Evolutionary conservation across 2,888 invertebrate species (phyloP).

Genomic region (Apocheima hispidaria): DNA sequence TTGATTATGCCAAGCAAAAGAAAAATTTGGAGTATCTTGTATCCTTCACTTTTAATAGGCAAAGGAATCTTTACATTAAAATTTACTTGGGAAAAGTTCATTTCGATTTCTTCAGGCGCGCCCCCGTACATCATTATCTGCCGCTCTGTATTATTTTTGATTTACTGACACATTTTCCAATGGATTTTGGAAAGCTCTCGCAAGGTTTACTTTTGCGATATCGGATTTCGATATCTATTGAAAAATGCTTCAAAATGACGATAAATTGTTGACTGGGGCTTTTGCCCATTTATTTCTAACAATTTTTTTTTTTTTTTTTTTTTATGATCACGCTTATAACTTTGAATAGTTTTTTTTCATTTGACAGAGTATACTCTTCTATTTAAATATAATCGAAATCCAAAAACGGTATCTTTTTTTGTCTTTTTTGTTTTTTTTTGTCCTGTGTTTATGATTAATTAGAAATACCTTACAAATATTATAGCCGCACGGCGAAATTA

Average conservation of each 20-base stretch:
- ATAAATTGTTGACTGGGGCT: conserved; percentile 14
- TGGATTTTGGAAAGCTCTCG: conserved; percentile 16
- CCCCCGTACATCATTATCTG: conserved; percentile 39
- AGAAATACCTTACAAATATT: no score
- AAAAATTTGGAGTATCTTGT: conserved; percentile 73
- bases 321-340: no score
- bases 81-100: conserved; percentile 63
- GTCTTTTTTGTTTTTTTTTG: not conserved
- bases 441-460: no score
- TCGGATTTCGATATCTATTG: conserved; percentile 18
- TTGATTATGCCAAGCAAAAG: conserved; percentile 80
- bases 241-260: conserved; percentile 12
- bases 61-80: conserved; percentile 65
- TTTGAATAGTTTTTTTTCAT: no score
- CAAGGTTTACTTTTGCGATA: conserved; percentile 19
- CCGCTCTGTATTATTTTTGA: conserved; percentile 23
- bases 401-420: no score
- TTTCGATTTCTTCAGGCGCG: conserved; percentile 54
- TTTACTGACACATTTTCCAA: conserved; percentile 29
- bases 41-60: conserved; percentile 76
- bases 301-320: not conserved
- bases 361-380: no score
- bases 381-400: no score
- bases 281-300: not conserved
- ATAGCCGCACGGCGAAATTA: no score